A percentile compares a stretch with the other conserved stretches of the same genome.
Conservation (phyloP, 2,113 vertebrate species). For the Callochromis pleurospilus region DNA sequence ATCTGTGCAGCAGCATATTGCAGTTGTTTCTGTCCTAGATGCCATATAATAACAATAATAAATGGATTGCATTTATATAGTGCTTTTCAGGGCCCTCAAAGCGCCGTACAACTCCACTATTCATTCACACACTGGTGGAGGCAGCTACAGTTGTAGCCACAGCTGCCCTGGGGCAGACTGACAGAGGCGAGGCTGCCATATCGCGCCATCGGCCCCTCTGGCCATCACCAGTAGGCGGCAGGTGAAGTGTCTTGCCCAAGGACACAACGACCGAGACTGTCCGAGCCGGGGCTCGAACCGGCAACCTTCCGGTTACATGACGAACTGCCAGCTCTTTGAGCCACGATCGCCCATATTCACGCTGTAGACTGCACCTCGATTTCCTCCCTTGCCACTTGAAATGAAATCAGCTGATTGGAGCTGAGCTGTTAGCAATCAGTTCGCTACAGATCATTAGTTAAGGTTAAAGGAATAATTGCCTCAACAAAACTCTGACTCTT, state of each 20-base stretch:
- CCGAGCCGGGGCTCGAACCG: accelerated
- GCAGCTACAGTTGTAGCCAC: accelerated
- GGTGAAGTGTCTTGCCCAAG: background rate
- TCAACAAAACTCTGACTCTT: background rate
- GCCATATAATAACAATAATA: background rate
- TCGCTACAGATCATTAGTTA: accelerated
- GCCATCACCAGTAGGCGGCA: accelerated
- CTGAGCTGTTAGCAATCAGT: background rate
- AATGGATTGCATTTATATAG: background rate
- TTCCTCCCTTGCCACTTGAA: background rate
- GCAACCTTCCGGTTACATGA: accelerated
- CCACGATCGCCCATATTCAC: background rate
- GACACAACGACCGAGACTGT: accelerated
- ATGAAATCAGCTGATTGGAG: background rate
- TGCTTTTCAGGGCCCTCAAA: accelerated
- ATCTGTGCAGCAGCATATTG: background rate
- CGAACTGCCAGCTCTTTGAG: background rate
- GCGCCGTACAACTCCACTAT: accelerated
- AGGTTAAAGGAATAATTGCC: background rate
- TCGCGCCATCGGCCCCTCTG: accelerated
- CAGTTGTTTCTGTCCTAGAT: background rate
- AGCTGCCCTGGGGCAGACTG: no score
- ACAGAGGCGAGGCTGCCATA: accelerated
- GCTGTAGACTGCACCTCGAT: background rate
- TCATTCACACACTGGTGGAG: background rate